A percentile compares a stretch with the other conserved stretches of the same genome.
Conservation (phyloP, 2,797 vertebrate genomes). For the Gambelia wislizenii region DNA sequence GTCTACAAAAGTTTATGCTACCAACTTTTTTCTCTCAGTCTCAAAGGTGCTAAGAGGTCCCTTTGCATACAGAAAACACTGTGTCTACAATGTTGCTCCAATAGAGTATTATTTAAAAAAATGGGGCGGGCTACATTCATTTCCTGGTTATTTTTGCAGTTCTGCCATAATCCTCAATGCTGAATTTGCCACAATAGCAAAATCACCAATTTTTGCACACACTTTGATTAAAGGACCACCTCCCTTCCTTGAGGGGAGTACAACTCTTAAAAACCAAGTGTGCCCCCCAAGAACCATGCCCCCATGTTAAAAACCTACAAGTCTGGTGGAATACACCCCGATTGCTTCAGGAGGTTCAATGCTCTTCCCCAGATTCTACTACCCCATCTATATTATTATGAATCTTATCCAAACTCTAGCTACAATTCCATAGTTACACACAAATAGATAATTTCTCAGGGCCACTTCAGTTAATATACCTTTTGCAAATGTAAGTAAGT, state of each 20-base stretch:
- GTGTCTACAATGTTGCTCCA: background rate
- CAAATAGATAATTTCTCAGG: background rate
- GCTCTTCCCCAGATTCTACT: background rate
- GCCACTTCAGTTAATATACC: background rate
- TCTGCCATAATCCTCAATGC: background rate
- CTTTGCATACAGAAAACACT: background rate
- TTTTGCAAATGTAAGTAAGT: background rate
- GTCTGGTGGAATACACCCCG: background rate
- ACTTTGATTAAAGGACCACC: background rate
- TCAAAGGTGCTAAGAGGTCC: too few species aligned
- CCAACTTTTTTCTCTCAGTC: too few species aligned
- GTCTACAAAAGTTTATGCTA: too few species aligned
- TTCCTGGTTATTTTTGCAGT: background rate
- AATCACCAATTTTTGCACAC: background rate
- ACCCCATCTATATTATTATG: background rate
- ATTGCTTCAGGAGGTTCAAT: background rate
- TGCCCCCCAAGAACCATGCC: background rate
- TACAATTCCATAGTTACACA: background rate
- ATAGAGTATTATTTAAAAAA: background rate
- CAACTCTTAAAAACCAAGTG: background rate
- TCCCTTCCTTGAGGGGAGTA: background rate
- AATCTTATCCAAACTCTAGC: background rate
- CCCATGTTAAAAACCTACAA: background rate
- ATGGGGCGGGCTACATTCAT: background rate
- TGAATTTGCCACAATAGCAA: background rate